Evolutionary conservation across 2,888 invertebrate species (phyloP).

Genomic region (Tenodera sinensis): DNA sequence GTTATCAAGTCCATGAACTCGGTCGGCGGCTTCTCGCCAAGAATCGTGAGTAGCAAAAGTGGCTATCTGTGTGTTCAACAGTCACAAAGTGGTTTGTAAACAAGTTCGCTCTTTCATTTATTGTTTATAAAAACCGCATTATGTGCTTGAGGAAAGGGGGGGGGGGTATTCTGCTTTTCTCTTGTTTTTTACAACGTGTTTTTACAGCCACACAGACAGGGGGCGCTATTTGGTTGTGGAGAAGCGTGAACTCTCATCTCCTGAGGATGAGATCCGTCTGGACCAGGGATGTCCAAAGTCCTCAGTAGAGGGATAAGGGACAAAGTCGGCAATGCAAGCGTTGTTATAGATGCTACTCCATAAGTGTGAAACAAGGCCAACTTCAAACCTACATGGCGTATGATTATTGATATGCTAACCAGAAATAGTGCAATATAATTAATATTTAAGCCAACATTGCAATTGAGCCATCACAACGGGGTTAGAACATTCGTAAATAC

Average conservation of each 20-base stretch:
- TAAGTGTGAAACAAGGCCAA: no score
- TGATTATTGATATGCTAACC: no score
- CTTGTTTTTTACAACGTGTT: neutral
- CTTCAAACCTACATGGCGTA: no score
- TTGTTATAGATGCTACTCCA: no score
- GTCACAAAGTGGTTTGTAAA: neutral
- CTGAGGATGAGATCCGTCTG: neutral
- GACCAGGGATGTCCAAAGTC: neutral
- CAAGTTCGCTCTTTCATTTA: neutral
- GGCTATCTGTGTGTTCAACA: no score
- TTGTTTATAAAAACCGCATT: neutral
- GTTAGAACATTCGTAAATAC: no score
- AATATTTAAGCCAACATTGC: no score
- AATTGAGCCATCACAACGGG: no score
- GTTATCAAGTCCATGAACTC: neutral
- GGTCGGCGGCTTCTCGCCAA: neutral
- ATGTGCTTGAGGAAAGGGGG: neutral
- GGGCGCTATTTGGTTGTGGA: neutral
- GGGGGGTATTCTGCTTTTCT: neutral
- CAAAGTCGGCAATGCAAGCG: no score
- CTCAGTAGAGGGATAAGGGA: neutral
- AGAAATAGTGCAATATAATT: no score
- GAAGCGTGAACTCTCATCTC: neutral
- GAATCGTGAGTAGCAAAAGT: neutral
- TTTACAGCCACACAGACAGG: neutral